Conservation (phyloP, 2,113 vertebrate species). For the Stigmatopora nigra region DNA sequence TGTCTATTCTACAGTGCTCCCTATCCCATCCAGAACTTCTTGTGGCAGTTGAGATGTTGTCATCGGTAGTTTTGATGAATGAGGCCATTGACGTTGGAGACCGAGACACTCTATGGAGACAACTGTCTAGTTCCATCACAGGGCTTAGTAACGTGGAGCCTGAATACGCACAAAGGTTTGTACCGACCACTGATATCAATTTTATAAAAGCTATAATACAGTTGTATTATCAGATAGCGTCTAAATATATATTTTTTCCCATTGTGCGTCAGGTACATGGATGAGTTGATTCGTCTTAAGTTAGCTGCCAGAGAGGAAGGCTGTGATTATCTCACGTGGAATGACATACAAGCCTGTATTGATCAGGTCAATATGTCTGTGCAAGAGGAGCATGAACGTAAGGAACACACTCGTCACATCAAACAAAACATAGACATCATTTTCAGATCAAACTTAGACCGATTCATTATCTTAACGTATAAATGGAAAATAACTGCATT, state of each 20-base stretch:
- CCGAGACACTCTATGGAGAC: constrained; percentile 80
- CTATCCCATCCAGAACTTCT: constrained; percentile 87
- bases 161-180: constrained; percentile 87
- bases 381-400: constrained; percentile 90
- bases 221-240: not conserved
- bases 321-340: constrained; percentile 85
- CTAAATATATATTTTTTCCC: not conserved
- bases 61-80: constrained; percentile 93
- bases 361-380: constrained; percentile 85
- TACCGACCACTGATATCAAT: not conserved
- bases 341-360: constrained; percentile 93
- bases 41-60: constrained; percentile 96
- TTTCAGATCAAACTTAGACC: not conserved
- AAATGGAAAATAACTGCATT: not conserved
- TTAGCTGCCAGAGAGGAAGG: constrained; percentile 69
- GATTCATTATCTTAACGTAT: no score
- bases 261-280: constrained; percentile 77
- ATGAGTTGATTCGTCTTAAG: constrained; percentile 87
- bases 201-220: not conserved
- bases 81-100: constrained; percentile 83
- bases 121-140: constrained; percentile 82
- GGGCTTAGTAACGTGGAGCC: constrained; percentile 92
- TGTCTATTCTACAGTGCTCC: constrained; percentile 67
- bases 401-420: constrained; percentile 38
- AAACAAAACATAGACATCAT: not conserved